Conservation (phyloP, 2,797 vertebrate species). For the Notolepis coatsorum region DNA sequence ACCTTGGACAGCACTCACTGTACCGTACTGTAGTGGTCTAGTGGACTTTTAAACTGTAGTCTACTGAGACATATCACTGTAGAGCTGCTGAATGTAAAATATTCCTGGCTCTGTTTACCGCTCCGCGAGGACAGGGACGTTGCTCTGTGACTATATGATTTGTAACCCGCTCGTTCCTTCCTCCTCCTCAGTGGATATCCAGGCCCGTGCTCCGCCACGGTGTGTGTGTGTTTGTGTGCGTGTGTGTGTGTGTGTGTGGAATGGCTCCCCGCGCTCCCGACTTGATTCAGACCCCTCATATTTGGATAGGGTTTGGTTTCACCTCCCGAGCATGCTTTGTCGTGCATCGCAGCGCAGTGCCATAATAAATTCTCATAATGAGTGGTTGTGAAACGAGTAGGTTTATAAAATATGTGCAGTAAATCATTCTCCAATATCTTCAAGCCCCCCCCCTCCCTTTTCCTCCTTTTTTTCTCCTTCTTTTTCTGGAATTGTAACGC, state of each 20-base stretch:
- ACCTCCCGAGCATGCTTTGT: conserved; percentile 28
- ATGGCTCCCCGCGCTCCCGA: conserved; percentile 36
- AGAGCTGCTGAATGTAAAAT: conserved; percentile 5
- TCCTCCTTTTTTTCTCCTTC: not conserved
- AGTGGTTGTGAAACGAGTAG: conserved; percentile 20
- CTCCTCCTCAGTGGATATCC: conserved; percentile 41
- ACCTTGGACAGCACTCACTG: conserved; percentile 29
- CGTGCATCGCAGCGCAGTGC: conserved; percentile 30
- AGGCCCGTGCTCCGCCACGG: conserved; percentile 9
- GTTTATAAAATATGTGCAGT: conserved; percentile 16
- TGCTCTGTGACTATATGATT: conserved; percentile 27
- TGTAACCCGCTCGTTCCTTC: conserved; percentile 12
- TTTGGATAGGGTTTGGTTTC: conserved; percentile 55
- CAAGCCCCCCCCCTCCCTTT: not conserved
- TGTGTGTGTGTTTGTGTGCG: too few species aligned
- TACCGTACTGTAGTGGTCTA: conserved; percentile 1
- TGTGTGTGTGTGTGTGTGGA: too few species aligned
- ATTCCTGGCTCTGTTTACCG: conserved; percentile 27
- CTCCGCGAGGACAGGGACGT: conserved; percentile 10
- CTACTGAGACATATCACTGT: conserved; percentile 6
- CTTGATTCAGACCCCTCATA: conserved; percentile 27
- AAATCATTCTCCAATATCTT: conserved; percentile 15
- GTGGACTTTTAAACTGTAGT: conserved; percentile 22
- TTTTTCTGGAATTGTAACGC: not conserved
- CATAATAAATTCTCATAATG: conserved; percentile 28